A percentile compares a stretch with the other conserved stretches of the same genome.
These are phyloP conservation scores for Chrysina gloriosa DNA, from an alignment of 2,888 invertebrate genomes.

Conservation along the genomic window DNA sequence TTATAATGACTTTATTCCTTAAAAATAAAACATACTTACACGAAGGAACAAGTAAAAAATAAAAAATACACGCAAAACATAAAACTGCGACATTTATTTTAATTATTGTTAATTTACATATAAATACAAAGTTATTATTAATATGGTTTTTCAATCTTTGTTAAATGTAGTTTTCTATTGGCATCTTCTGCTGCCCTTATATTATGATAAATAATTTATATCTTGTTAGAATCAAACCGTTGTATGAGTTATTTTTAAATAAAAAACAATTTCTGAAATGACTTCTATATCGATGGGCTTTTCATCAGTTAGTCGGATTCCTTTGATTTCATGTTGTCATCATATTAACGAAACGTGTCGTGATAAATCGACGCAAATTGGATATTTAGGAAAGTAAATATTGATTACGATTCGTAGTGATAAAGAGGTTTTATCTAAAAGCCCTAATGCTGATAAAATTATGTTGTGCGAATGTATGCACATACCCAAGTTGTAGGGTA, in stretches of 20 bases:
- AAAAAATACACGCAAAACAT: constrained; percentile 12
- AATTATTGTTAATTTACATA: constrained; percentile 39
- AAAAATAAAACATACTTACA: not conserved
- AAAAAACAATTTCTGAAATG: constrained; percentile 54
- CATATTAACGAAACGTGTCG: no score
- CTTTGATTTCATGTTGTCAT: no score
- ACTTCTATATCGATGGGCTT: constrained; percentile 32
- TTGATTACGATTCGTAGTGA: no score
- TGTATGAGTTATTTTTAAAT: constrained; percentile 66
- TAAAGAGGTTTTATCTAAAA: no score
- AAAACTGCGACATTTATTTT: constrained; percentile 28
- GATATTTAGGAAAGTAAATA: no score
- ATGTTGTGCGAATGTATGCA: no score
- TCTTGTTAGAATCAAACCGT: constrained; percentile 64
- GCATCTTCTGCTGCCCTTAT: constrained; percentile 42
- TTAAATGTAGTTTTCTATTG: constrained; percentile 42
- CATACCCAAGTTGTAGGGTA: no score
- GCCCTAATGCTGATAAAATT: no score
- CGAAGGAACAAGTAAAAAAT: not conserved
- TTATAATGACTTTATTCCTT: constrained; percentile 6
- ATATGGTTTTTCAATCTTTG: constrained; percentile 40
- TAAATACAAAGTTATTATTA: constrained; percentile 2
- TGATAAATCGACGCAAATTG: no score
- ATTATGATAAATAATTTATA: constrained; percentile 57
- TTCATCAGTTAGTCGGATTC: no score